These are phyloP conservation scores for Acipenser ruthenus DNA, from an alignment of 2,797 vertebrate genomes.

Conservation along the genomic window DNA sequence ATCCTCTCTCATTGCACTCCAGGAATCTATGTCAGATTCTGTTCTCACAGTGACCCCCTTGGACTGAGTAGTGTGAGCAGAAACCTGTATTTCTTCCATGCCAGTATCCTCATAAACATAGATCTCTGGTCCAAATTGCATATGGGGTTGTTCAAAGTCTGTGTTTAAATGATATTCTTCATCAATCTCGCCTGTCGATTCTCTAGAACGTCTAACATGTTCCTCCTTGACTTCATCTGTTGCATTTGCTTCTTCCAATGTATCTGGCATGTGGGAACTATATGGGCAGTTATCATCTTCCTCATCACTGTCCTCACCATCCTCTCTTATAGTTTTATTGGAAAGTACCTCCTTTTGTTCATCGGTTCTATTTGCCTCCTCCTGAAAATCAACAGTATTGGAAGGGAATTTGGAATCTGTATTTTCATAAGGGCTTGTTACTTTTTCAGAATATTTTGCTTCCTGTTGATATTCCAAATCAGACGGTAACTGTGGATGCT, in stretches of 20 bases:
- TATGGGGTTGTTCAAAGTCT: constrained; percentile 31
- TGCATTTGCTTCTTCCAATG: constrained; percentile 37
- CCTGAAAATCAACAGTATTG: constrained; percentile 35
- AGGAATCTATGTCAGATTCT: constrained; percentile 65
- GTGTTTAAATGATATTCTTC: constrained; percentile 17
- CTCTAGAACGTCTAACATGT: constrained; percentile 30
- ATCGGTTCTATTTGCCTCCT: constrained; percentile 50
- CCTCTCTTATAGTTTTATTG: constrained; percentile 34
- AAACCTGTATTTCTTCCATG: constrained; percentile 13
- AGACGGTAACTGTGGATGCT: background rate
- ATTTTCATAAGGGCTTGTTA: constrained; percentile 67
- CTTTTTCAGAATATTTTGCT: constrained; percentile 19
- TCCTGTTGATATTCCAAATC: background rate
- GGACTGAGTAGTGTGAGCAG: constrained; percentile 61
- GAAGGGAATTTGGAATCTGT: constrained; percentile 55
- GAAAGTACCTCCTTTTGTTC: constrained; percentile 52
- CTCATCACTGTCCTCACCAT: constrained; percentile 8
- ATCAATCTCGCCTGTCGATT: constrained; percentile 20
- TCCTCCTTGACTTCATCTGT: constrained; percentile 60
- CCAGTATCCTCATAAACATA: constrained; percentile 48
- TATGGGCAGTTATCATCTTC: constrained; percentile 19
- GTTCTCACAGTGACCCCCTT: constrained; percentile 82
- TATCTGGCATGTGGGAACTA: constrained; percentile 25
- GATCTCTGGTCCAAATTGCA: constrained; percentile 45
- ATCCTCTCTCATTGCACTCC: constrained; percentile 83